Conservation (phyloP, 2,888 invertebrate species). For the Xylophagus ater region DNA sequence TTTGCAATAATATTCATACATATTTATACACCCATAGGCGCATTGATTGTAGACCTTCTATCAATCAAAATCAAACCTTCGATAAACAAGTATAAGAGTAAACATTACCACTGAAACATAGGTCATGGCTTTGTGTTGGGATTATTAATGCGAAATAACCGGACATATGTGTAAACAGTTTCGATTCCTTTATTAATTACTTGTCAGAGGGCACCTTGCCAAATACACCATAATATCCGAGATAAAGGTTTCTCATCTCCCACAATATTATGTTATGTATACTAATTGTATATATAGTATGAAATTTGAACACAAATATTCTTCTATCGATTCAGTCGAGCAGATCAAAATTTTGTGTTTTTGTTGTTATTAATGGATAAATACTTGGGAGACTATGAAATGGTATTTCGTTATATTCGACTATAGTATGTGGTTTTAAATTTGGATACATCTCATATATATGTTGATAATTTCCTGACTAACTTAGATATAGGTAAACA, state of each 20-base stretch:
- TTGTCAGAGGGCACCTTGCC: conserved; percentile 25
- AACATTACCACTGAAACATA: conserved; percentile 11
- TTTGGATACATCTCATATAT: too few species aligned
- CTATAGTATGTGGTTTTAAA: too few species aligned
- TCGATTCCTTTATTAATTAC: conserved; percentile 27
- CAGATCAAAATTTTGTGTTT: too few species aligned
- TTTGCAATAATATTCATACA: too few species aligned
- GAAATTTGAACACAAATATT: too few species aligned
- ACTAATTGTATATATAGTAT: too few species aligned
- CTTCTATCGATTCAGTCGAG: too few species aligned
- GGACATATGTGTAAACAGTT: conserved; percentile 26
- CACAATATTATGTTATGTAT: not conserved
- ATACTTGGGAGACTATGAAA: too few species aligned
- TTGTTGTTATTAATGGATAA: too few species aligned
- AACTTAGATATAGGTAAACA: conserved; percentile 23
- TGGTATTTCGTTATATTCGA: too few species aligned
- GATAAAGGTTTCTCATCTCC: conserved; percentile 8
- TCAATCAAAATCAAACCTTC: conserved; percentile 15
- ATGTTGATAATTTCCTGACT: conserved; percentile 24
- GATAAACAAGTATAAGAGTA: conserved; percentile 13
- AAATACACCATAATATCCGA: conserved; percentile 18
- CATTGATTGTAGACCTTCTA: too few species aligned
- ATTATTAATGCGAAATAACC: conserved; percentile 26
- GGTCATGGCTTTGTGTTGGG: conserved; percentile 16
- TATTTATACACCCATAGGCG: too few species aligned